Conservation (phyloP, 2,797 vertebrate genomes). For the Xerus rutilus region DNA sequence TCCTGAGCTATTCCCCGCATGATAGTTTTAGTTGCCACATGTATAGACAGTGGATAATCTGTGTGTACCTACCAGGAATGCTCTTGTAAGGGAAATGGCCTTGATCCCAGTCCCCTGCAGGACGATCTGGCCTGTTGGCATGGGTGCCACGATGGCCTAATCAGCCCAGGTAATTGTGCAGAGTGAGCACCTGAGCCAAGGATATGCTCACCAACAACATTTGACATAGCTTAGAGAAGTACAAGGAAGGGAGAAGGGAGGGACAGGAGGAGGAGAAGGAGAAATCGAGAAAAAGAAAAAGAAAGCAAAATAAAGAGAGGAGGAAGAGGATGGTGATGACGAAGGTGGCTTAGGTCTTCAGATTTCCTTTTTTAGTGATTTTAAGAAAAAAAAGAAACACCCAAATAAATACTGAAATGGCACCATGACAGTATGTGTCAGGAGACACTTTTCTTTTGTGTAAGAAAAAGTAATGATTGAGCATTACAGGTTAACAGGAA, state of each 20-base stretch:
- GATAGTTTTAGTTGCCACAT: not conserved
- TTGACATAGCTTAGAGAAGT: not conserved
- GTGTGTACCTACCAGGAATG: not conserved
- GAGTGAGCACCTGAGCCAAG: not conserved
- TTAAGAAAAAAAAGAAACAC: constrained; percentile 18
- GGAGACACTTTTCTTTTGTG: not conserved
- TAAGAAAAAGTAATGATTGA: not conserved
- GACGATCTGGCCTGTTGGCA: not conserved
- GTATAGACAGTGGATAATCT: not conserved
- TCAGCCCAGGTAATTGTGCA: not conserved
- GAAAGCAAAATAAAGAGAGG: not conserved
- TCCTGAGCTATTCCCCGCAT: not conserved
- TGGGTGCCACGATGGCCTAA: not conserved
- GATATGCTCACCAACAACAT: not conserved
- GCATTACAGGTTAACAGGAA: not conserved
- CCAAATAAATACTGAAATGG: constrained; percentile 21
- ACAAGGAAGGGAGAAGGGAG: no score
- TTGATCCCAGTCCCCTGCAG: not conserved
- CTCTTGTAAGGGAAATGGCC: not conserved
- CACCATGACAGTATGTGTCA: not conserved
- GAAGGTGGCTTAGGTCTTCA: not conserved
- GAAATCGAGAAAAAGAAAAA: not conserved
- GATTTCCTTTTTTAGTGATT: constrained; percentile 4
- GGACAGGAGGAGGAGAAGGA: not conserved
- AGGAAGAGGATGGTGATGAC: not conserved